phyloP scores from a whole-genome alignment of 2,888 invertebrate genomes.

The Lottia gigantea region DNA sequence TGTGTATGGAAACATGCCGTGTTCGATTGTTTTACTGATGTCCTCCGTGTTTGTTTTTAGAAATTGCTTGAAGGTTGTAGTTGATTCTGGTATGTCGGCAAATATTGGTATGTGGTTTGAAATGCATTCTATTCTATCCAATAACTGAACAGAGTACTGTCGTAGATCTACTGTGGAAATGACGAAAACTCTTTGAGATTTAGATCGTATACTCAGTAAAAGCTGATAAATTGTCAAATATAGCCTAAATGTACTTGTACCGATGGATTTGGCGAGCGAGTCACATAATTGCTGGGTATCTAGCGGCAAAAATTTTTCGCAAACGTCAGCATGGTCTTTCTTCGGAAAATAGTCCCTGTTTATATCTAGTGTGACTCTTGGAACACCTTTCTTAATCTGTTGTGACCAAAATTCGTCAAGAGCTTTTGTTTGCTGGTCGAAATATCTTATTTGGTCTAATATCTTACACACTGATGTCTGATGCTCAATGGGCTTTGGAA shows the following conservation, averaged over 20 bases:
- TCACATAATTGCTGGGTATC: background rate
- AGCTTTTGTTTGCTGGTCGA: background rate
- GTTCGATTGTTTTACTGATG: background rate
- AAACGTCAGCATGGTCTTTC: background rate
- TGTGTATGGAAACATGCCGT: background rate
- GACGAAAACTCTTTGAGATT: background rate
- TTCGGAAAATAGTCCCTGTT: no score
- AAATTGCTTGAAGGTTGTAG: background rate
- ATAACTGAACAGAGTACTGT: background rate
- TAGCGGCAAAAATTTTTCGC: background rate
- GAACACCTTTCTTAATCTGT: background rate
- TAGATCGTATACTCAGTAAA: background rate
- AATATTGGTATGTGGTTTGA: background rate
- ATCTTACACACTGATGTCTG: background rate
- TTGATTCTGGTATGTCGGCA: background rate
- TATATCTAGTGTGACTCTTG: background rate
- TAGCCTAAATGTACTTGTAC: conserved; percentile 2
- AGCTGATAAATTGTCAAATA: background rate
- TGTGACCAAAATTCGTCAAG: background rate
- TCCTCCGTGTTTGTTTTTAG: background rate
- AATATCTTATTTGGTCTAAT: background rate
- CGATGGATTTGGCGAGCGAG: background rate
- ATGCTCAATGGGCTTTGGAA: background rate
- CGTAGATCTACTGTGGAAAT: background rate
- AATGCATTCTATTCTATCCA: background rate